These are phyloP conservation scores for Zaprionus inermis DNA, from an alignment of 1,140 invertebrate species.

Conservation along the genomic window DNA sequence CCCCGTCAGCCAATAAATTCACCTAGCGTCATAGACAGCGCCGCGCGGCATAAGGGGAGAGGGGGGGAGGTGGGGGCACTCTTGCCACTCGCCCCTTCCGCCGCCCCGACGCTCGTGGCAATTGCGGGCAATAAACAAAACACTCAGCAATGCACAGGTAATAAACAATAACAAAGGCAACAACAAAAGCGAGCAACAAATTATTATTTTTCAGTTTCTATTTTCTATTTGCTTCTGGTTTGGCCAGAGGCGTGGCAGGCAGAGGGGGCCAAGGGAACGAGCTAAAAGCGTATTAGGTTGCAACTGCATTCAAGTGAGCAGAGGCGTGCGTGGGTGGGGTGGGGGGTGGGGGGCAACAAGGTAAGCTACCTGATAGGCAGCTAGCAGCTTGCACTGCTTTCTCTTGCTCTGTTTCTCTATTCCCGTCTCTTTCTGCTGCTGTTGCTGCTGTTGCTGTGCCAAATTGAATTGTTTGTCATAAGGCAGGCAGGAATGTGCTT, in stretches of 20 bases:
- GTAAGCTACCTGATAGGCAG: constrained; percentile 6
- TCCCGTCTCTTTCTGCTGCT: not conserved
- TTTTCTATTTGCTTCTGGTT: not conserved
- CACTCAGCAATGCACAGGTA: constrained; percentile 67
- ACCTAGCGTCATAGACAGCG: constrained; percentile 54
- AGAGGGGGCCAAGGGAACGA: not conserved
- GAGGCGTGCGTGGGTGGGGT: too few species aligned
- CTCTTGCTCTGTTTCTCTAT: not conserved
- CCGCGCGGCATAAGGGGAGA: too few species aligned
- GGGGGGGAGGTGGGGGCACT: too few species aligned
- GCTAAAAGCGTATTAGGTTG: constrained; percentile 1
- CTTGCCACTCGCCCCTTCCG: too few species aligned
- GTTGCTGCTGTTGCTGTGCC: constrained; percentile 1
- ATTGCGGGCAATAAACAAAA: constrained; percentile 65
- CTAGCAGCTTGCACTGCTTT: not conserved
- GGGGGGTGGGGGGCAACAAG: not conserved
- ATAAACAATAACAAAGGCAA: constrained; percentile 64
- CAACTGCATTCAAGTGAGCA: constrained; percentile 21
- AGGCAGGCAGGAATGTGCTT: constrained; percentile 3
- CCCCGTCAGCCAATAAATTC: constrained; percentile 61
- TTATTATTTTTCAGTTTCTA: constrained; percentile 22
- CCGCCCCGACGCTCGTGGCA: constrained; percentile 23
- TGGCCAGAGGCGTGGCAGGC: not conserved
- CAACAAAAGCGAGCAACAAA: constrained; percentile 33
- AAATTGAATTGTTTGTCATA: constrained; percentile 75